These are phyloP conservation scores for Homalodisca vitripennis DNA, from an alignment of 1,140 invertebrate species.

Conservation along the genomic window DNA sequence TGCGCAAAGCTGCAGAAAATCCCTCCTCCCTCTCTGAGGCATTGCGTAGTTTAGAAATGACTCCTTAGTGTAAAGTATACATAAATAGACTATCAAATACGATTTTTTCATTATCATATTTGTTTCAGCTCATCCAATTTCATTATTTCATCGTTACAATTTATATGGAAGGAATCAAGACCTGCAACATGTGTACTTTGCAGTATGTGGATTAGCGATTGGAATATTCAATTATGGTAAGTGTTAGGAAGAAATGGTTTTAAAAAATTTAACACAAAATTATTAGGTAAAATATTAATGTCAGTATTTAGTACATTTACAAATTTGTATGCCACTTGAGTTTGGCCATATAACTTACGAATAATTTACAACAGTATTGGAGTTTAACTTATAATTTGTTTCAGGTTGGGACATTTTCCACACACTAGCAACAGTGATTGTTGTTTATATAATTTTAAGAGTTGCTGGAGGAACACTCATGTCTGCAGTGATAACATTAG, in stretches of 20 bases:
- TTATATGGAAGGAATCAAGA: slow-evolving; percentile 55
- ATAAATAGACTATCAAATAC: too few relatives aligned
- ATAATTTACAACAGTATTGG: not conserved
- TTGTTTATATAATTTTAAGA: slow-evolving; percentile 64
- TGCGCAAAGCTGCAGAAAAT: too few relatives aligned
- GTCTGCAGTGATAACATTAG: slow-evolving; percentile 65
- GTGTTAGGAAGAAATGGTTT: slow-evolving; percentile 33
- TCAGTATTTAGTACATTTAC: not conserved
- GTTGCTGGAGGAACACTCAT: slow-evolving; percentile 58
- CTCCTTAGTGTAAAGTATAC: too few relatives aligned
- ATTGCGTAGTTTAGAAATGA: too few relatives aligned
- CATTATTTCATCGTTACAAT: slow-evolving; percentile 62
- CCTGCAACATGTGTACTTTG: slow-evolving; percentile 75
- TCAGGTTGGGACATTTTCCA: slow-evolving; percentile 64
- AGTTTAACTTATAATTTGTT: slow-evolving; percentile 27
- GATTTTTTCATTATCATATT: slow-evolving; percentile 31
- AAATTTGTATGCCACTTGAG: not conserved
- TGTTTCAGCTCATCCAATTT: slow-evolving; percentile 75
- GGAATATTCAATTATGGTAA: slow-evolving; percentile 84
- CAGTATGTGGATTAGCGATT: slow-evolving; percentile 63
- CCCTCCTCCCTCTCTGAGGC: too few relatives aligned
- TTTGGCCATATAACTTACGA: not conserved
- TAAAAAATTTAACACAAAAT: slow-evolving; percentile 22
- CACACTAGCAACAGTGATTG: slow-evolving; percentile 63
- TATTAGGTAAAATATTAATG: not conserved